These are phyloP conservation scores for Meloidogyne floridensis DNA, from an alignment of 1,140 invertebrate species.

Conservation along the genomic window DNA sequence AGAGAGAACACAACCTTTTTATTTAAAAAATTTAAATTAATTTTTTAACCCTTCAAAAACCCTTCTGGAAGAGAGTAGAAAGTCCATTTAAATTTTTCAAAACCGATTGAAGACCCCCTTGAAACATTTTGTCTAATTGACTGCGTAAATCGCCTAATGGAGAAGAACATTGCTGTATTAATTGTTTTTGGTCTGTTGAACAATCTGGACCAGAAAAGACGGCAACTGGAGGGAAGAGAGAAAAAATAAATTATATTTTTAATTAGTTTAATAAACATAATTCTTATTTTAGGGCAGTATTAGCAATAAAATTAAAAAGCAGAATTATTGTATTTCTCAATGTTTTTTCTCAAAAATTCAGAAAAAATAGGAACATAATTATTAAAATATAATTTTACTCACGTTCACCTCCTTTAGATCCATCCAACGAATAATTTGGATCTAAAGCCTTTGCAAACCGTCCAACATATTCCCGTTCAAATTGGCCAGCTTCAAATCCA, in stretches of 20 bases:
- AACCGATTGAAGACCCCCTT: constrained; percentile 60
- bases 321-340: background rate
- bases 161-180: constrained; percentile 61
- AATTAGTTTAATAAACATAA: background rate
- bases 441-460: constrained; percentile 58
- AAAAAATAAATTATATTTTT: background rate
- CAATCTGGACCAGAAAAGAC: constrained; percentile 50
- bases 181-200: constrained; percentile 48
- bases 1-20: constrained; percentile 54
- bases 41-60: constrained; percentile 6
- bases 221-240: background rate
- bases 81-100: constrained; percentile 62
- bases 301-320: too few species aligned
- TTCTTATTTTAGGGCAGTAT: too few species aligned
- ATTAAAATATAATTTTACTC: background rate
- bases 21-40: constrained; percentile 7
- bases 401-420: background rate
- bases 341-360: too few species aligned
- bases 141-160: constrained; percentile 55
- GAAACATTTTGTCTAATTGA: constrained; percentile 57
- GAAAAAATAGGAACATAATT: too few species aligned
- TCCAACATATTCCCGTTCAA: constrained; percentile 55
- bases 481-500: constrained; percentile 41
- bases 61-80: constrained; percentile 63
- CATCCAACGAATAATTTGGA: constrained; percentile 42